phyloP scores from a whole-genome alignment of 1,140 invertebrate genomes.

The Achatina immaculata region DNA sequence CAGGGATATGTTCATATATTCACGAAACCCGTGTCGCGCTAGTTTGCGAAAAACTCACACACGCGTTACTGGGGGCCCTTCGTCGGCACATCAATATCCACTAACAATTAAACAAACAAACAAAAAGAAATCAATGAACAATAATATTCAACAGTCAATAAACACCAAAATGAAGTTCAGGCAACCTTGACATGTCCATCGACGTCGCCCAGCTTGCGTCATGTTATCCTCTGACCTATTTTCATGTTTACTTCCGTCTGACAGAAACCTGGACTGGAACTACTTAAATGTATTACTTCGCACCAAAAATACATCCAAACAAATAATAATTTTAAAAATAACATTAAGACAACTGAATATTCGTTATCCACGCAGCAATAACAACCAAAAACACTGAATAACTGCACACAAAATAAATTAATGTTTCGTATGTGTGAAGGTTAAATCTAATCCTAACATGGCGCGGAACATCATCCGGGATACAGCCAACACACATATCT shows the following conservation, averaged over 20 bases:
- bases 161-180: background rate
- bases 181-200: background rate
- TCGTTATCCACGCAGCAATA: too few species aligned
- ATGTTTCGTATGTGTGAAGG: too few species aligned
- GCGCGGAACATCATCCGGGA: too few species aligned
- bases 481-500: too few species aligned
- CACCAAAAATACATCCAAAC: background rate
- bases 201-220: background rate
- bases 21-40: too few species aligned
- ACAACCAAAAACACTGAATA: too few species aligned
- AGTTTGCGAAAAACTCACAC: too few species aligned
- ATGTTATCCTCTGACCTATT: background rate
- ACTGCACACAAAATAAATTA: background rate
- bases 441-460: background rate
- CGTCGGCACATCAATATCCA: background rate
- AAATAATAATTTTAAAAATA: background rate
- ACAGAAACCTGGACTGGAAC: background rate
- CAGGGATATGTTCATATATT: too few species aligned
- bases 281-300: background rate
- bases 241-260: background rate
- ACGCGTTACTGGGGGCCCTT: too few species aligned
- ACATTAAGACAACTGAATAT: background rate
- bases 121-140: slow-evolving; percentile 8
- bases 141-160: slow-evolving; percentile 4
- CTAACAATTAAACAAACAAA: too few species aligned